A percentile compares a stretch with the other conserved stretches of the same genome.
phyloP scores from a whole-genome alignment of 2,888 invertebrate genomes.

The Dynastes hyllus region DNA sequence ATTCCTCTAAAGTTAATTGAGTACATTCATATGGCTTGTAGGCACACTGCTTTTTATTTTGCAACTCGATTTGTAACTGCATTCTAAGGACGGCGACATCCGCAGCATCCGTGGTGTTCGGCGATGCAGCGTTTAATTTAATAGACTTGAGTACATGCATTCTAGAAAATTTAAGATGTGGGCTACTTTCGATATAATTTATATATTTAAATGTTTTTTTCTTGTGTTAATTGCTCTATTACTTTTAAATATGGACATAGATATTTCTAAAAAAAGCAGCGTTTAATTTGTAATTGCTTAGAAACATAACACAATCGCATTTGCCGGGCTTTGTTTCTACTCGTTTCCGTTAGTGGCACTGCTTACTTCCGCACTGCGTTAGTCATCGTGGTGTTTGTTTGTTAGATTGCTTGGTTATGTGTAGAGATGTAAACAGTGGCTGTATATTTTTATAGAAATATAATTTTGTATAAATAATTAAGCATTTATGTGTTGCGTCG shows the following conservation, averaged over 20 bases:
- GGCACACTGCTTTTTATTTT: conserved; percentile 76
- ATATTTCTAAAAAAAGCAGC: neutral
- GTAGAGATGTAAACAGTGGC: conserved; percentile 14
- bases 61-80: conserved; percentile 78
- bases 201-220: neutral
- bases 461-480: conserved; percentile 36
- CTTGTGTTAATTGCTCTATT: neutral
- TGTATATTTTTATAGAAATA: conserved; percentile 18
- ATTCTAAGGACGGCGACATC: conserved; percentile 65
- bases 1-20: conserved; percentile 80
- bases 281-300: conserved; percentile 17
- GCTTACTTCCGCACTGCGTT: conserved; percentile 29
- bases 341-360: conserved; percentile 18
- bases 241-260: neutral
- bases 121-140: conserved; percentile 49
- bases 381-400: conserved; percentile 25
- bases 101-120: conserved; percentile 50
- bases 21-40: conserved; percentile 81
- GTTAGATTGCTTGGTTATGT: conserved; percentile 18
- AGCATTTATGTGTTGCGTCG: conserved; percentile 13
- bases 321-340: conserved; percentile 20
- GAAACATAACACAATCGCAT: conserved; percentile 15
- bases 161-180: conserved; percentile 50
- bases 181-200: neutral
- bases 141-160: conserved; percentile 56